phyloP scores from a whole-genome alignment of 1,140 invertebrate genomes.

The Platyura marginata region DNA sequence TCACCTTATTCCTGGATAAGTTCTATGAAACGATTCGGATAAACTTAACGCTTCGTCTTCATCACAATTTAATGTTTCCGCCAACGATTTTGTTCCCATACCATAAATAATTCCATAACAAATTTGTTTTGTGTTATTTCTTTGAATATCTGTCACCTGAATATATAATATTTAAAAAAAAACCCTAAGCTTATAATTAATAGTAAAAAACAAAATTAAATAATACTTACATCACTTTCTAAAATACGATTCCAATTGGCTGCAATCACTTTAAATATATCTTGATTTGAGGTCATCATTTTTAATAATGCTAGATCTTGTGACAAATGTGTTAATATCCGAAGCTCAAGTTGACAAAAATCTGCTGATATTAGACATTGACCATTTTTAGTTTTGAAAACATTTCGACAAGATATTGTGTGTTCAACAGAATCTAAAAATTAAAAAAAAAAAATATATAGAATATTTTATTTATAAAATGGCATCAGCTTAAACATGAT shows the following conservation, averaged over 20 bases:
- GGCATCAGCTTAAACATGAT: no score
- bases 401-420: slow-evolving; percentile 34
- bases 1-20: slow-evolving; percentile 49
- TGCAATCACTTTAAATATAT: slow-evolving; percentile 79
- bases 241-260: slow-evolving; percentile 56
- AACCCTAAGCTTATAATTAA: no score
- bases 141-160: slow-evolving; percentile 43
- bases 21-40: slow-evolving; percentile 63
- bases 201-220: no score
- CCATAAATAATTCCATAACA: slow-evolving; percentile 97
- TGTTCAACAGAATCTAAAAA: slow-evolving; percentile 8
- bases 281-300: slow-evolving; percentile 52
- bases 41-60: slow-evolving; percentile 65
- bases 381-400: slow-evolving; percentile 40
- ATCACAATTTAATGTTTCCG: slow-evolving; percentile 58
- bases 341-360: slow-evolving; percentile 89
- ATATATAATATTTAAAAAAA: no score
- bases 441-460: no score
- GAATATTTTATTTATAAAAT: no score
- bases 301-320: slow-evolving; percentile 50
- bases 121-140: slow-evolving; percentile 81
- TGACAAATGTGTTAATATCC: slow-evolving; percentile 81
- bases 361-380: slow-evolving; percentile 70
- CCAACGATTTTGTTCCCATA: slow-evolving; percentile 77
- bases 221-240: no score